Evolutionary conservation across 1,140 invertebrate genomes (phyloP).

Genomic region (Caenorhabditis tropicalis): DNA sequence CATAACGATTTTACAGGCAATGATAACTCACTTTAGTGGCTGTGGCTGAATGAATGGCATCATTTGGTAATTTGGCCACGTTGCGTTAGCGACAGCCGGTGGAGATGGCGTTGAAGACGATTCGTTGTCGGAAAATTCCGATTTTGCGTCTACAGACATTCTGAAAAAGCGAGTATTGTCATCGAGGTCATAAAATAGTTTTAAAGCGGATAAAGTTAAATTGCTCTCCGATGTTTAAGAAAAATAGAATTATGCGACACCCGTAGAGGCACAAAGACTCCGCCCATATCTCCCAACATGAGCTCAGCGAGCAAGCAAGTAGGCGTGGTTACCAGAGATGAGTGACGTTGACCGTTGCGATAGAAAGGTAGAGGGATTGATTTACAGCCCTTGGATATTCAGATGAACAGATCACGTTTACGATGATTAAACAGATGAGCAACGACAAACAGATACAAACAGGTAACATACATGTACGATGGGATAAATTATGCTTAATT

Average conservation of each 20-base stretch:
- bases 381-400: background rate
- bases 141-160: constrained; percentile 24
- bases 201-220: background rate
- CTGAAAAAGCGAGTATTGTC: background rate
- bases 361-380: background rate
- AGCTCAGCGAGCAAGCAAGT: background rate
- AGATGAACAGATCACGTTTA: background rate
- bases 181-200: background rate
- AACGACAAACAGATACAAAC: background rate
- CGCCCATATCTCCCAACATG: background rate
- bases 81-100: background rate
- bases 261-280: background rate
- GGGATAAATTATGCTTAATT: no score
- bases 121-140: constrained; percentile 14
- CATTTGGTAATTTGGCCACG: background rate
- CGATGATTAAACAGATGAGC: background rate
- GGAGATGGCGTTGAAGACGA: background rate
- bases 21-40: background rate
- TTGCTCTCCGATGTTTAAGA: no score
- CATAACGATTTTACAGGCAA: background rate
- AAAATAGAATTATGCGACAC: no score
- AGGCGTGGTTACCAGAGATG: background rate
- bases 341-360: background rate
- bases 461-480: no score
- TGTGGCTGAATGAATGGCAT: constrained; percentile 22